Conservation (phyloP, 92 coral and sea anemone species). For the Isaurus tuberculatus region DNA sequence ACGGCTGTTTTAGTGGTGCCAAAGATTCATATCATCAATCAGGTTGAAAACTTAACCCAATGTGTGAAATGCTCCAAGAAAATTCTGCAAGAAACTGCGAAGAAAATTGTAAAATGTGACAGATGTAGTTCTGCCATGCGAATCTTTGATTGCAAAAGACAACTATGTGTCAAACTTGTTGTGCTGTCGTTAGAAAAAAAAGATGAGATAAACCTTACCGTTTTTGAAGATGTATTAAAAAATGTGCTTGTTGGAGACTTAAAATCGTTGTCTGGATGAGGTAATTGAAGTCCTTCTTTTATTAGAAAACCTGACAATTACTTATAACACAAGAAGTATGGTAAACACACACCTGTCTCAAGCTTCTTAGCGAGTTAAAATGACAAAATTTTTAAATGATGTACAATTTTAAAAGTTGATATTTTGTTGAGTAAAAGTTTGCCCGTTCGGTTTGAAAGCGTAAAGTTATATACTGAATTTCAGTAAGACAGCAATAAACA, state of each 20-base stretch:
- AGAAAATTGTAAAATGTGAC: slow-evolving; percentile 3
- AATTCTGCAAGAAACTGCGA: slow-evolving; percentile 4
- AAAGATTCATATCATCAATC: neutral
- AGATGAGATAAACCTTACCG: neutral
- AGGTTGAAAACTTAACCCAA: slow-evolving; percentile 1
- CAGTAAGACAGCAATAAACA: slow-evolving; percentile 6
- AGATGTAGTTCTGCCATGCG: slow-evolving; percentile 3
- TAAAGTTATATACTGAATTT: slow-evolving; percentile 7
- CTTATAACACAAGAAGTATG: slow-evolving; percentile 7
- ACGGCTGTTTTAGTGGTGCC: neutral
- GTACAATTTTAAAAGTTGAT: slow-evolving; percentile 7
- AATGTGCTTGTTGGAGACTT: slow-evolving; percentile 5
- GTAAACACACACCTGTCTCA: neutral
- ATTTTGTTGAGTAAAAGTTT: slow-evolving; percentile 8
- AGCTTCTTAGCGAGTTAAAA: slow-evolving; percentile 3
- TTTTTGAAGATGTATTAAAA: slow-evolving; percentile 19
- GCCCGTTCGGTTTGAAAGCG: slow-evolving; percentile 8
- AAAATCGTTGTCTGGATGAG: neutral
- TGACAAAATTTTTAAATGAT: slow-evolving; percentile 3
- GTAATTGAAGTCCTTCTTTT: neutral
- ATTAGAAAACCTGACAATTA: slow-evolving; percentile 2
- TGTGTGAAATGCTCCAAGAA: neutral
- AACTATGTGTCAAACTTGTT: slow-evolving; percentile 14
- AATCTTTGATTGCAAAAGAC: slow-evolving; percentile 1
- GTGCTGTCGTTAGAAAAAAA: neutral